Evolutionary conservation across 1,140 invertebrate genomes (phyloP).

Genomic region (Drosophila pachea): DNA sequence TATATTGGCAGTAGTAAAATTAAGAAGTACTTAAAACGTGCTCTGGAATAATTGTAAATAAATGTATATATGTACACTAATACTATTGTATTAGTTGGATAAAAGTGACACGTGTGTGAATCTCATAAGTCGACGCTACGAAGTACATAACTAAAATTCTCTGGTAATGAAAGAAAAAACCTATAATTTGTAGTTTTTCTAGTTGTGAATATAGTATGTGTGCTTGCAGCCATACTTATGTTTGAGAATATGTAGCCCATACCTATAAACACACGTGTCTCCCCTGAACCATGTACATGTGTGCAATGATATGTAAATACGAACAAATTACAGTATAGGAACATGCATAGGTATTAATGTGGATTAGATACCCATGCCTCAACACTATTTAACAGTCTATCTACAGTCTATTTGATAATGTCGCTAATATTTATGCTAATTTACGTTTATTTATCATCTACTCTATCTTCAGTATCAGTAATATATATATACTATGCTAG

Average conservation of each 20-base stretch:
- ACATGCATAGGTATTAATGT: background rate
- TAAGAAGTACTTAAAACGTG: constrained; percentile 63
- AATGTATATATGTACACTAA: constrained; percentile 39
- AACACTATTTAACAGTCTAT: background rate
- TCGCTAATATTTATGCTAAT: background rate
- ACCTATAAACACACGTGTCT: constrained; percentile 3
- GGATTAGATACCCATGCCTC: background rate
- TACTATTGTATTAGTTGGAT: constrained; percentile 50
- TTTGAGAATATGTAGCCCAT: background rate
- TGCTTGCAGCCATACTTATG: background rate
- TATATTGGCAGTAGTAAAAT: constrained; percentile 41
- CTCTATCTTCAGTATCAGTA: background rate
- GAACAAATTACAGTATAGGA: constrained; percentile 3
- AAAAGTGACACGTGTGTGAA: constrained; percentile 76
- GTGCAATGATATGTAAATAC: background rate
- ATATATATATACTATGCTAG: background rate
- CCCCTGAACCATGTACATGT: background rate
- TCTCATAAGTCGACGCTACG: constrained; percentile 62
- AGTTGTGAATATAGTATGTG: constrained; percentile 10
- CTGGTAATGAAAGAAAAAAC: constrained; percentile 49
- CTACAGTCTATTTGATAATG: constrained; percentile 1
- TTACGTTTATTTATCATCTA: no score
- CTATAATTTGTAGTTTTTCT: constrained; percentile 13
- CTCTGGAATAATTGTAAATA: constrained; percentile 47
- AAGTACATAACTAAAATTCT: constrained; percentile 11